Evolutionary conservation across 2,113 vertebrate species (phyloP), one percentile per base, ranked within the genome.

Genomic region (Lepisosteus osseus): DNA sequence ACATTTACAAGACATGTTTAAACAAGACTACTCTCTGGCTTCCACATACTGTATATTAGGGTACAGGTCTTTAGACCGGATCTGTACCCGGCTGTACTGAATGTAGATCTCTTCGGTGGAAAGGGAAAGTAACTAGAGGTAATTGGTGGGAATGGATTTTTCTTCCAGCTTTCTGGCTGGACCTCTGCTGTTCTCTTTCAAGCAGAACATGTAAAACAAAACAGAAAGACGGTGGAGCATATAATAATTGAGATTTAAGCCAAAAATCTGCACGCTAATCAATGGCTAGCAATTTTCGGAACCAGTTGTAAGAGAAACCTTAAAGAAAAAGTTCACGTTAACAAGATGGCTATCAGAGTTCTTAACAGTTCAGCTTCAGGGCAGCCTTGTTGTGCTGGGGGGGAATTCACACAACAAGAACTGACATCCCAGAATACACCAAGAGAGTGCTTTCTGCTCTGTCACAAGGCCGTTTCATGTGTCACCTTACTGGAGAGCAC

Each of bases 381-480:
- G 41, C 54, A 15, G 68, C 42, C 6, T 70, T 59, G 29, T 68
- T 68, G 9, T 68, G 47, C 65, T 54, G 13, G 44, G 44, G 42
- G 45, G 47, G 6, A 67, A 59, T 6, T 59, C 56, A 13, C 56
- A 59, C n/a, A 14, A 12, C 56, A 13, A 12, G 56, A 59, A 59
- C 3, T 4, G 3, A 59, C 3, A 8, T 12, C 7, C 56, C 56
- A 8, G 5, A 5, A 51, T 6, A 51, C 5, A 51, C 47, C 47
- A 9, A 5, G 47, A 9, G 5, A 9, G 47, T 9, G 56, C 11
- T 8, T 13, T 59, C 56, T 59, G 56, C 11, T 12, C 11, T n/a
- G 79, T 87, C 83, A 84, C 77, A 83, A 85, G 82, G 81, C 79
- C 82, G 79, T 76, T 85, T 81, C 79, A 86, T 67, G 78, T 86